A percentile compares a stretch with the other conserved stretches of the same genome.
Conservation (phyloP, 2,113 vertebrate species). For the Bucco capensis region DNA sequence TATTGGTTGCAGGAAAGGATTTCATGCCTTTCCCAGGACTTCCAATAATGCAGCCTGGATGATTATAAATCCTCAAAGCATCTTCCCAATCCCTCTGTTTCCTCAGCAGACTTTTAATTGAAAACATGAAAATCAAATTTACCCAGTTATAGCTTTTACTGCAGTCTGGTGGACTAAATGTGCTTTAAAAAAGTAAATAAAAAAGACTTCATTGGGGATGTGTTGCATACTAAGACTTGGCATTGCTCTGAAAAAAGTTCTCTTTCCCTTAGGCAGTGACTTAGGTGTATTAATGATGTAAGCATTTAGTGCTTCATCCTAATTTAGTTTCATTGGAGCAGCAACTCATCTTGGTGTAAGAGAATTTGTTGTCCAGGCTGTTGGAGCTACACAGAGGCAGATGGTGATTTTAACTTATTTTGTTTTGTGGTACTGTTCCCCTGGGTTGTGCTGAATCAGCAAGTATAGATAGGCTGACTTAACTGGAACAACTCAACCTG, state of each 20-base stretch:
- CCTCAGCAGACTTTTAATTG: conserved; percentile 6
- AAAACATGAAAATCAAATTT: background rate
- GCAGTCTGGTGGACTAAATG: background rate
- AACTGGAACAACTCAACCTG: background rate
- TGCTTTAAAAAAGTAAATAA: too few species aligned
- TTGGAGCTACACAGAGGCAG: background rate
- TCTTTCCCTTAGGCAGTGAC: background rate
- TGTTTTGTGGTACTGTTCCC: background rate
- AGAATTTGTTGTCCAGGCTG: background rate
- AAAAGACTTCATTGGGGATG: too few species aligned
- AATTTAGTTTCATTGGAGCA: background rate
- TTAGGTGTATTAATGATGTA: background rate
- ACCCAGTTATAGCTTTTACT: conserved; percentile 3
- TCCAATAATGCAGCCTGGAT: background rate
- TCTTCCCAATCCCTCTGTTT: background rate
- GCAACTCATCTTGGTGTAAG: background rate
- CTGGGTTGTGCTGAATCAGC: background rate
- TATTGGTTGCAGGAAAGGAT: background rate
- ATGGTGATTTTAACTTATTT: background rate
- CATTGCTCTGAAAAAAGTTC: background rate
- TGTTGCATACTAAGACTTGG: background rate
- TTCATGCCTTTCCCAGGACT: background rate
- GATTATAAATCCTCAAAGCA: conserved; percentile 21
- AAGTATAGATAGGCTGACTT: background rate
- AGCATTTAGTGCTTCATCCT: background rate